These are phyloP conservation scores for Micrasema minimum DNA, from an alignment of 1,140 invertebrate species.

Conservation along the genomic window DNA sequence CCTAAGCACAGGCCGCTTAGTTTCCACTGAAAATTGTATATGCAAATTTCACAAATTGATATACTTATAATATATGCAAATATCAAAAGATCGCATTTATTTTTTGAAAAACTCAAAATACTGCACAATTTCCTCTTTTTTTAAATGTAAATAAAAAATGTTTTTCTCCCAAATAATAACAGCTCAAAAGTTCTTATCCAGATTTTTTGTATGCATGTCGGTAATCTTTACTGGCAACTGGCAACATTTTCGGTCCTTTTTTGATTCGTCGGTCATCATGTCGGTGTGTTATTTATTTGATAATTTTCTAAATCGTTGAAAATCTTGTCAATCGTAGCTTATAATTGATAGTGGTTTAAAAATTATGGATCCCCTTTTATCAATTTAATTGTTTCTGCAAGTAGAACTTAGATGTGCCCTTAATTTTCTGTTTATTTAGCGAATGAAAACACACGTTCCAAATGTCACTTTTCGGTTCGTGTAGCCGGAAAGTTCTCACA, in stretches of 20 bases:
- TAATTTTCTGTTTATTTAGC: slow-evolving; percentile 12
- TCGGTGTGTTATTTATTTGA: slow-evolving; percentile 38
- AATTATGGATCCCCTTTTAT: neutral
- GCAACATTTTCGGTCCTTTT: slow-evolving; percentile 29
- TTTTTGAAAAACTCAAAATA: no score
- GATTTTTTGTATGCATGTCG: slow-evolving; percentile 6
- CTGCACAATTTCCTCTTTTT: no score
- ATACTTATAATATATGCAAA: no score
- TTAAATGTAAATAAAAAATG: no score
- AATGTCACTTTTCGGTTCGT: slow-evolving; percentile 34
- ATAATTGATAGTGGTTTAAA: slow-evolving; percentile 8
- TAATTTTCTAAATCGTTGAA: slow-evolving; percentile 30
- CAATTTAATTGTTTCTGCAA: no score
- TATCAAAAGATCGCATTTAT: no score
- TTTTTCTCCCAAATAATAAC: no score
- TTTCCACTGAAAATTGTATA: no score
- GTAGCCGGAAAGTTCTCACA: neutral
- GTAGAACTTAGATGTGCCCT: neutral
- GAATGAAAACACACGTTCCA: slow-evolving; percentile 37
- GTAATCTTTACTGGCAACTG: neutral
- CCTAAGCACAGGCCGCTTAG: no score
- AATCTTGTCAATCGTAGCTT: slow-evolving; percentile 26
- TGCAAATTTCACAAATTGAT: no score
- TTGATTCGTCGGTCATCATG: slow-evolving; percentile 44
- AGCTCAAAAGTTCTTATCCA: neutral